Evolutionary conservation across 2,113 vertebrate species (phyloP).

Genomic region (Tyto alba): DNA sequence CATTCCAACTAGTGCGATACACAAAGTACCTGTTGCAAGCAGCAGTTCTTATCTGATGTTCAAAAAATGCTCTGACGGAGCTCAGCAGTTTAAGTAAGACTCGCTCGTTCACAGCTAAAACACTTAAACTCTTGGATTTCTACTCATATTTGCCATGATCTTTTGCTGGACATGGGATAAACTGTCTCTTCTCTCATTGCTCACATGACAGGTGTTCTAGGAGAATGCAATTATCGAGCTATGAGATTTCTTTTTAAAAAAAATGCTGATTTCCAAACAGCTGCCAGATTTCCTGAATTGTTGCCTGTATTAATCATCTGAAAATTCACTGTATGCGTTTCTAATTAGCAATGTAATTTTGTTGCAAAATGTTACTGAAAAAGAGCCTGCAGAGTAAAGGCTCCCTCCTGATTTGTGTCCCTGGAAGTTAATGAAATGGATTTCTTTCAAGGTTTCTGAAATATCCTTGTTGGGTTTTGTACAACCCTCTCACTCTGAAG

Average conservation of each 20-base stretch:
- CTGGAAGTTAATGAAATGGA: neutral
- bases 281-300: neutral
- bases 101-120: neutral
- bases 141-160: fast-evolving
- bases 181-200: neutral
- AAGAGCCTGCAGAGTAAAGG: neutral
- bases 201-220: neutral
- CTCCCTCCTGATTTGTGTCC: neutral
- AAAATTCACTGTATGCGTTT: neutral
- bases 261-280: neutral
- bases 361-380: neutral
- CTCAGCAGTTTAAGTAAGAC: neutral
- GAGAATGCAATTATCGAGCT: neutral
- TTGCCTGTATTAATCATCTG: neutral
- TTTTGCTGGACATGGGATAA: neutral
- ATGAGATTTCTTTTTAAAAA: neutral
- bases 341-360: neutral
- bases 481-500: neutral
- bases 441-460: neutral
- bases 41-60: neutral
- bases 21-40: neutral
- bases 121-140: neutral
- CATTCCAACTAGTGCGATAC: neutral
- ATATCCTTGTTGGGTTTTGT: neutral
- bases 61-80: neutral